A percentile compares a stretch with the other conserved stretches of the same genome.
These are phyloP conservation scores for Babylonia areolata DNA, from an alignment of 1,140 invertebrate species.

Conservation along the genomic window DNA sequence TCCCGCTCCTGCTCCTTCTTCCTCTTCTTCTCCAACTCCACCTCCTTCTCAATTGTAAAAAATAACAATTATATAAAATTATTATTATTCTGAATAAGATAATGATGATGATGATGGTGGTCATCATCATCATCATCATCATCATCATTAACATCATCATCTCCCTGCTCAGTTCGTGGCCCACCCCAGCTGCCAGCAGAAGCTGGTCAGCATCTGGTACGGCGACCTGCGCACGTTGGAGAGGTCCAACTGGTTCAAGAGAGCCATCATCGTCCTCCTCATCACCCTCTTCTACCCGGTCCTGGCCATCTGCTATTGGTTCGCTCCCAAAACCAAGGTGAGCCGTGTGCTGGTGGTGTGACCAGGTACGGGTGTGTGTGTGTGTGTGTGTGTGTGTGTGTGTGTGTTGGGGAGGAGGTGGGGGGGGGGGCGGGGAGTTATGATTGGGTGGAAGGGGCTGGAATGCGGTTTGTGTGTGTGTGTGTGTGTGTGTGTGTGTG, in stretches of 20 bases:
- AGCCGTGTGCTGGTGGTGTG: neutral
- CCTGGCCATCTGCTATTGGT: constrained; percentile 64
- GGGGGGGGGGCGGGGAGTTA: neutral
- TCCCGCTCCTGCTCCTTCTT: too few relatives aligned
- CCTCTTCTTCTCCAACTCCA: too few relatives aligned
- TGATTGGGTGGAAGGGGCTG: neutral
- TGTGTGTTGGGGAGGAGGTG: neutral
- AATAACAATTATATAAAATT: too few relatives aligned
- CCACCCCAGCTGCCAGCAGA: constrained; percentile 75
- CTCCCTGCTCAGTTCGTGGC: constrained; percentile 74
- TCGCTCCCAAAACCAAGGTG: constrained; percentile 67
- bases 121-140: too few relatives aligned
- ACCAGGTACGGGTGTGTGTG: neutral
- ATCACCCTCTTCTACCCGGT: constrained; percentile 67
- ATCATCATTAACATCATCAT: too few relatives aligned
- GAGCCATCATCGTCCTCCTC: constrained; percentile 57
- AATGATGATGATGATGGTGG: too few relatives aligned
- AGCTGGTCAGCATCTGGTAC: constrained; percentile 77
- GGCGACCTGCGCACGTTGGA: constrained; percentile 61
- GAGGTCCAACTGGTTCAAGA: constrained; percentile 64
- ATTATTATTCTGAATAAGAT: too few relatives aligned
- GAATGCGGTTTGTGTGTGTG: neutral
- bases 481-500: constrained; percentile 4
- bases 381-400: constrained; percentile 10
- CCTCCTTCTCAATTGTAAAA: too few relatives aligned